phyloP scores from a whole-genome alignment of 2,797 vertebrate species.

The Remorina albescens region DNA sequence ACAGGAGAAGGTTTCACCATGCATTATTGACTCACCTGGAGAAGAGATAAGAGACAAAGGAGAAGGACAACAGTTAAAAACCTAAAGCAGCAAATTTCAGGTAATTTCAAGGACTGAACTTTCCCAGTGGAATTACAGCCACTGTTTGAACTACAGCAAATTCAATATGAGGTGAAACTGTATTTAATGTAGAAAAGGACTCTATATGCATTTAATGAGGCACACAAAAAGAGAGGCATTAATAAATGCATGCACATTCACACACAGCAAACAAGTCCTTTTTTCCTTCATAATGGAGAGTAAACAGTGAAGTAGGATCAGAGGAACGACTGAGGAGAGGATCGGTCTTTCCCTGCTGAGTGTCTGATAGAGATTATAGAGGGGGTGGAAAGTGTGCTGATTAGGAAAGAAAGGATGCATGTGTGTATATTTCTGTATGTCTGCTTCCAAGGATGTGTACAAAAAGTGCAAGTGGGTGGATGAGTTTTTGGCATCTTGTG shows the following conservation, averaged over 20 bases:
- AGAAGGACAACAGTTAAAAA: conserved; percentile 7
- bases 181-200: neutral
- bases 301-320: conserved; percentile 47
- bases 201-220: neutral
- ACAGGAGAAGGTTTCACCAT: conserved; percentile 31
- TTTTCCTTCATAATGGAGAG: conserved; percentile 25
- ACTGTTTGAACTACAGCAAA: neutral
- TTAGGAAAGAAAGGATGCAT: conserved; percentile 52
- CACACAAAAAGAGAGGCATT: conserved; percentile 1
- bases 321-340: conserved; percentile 32
- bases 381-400: conserved; percentile 56
- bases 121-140: neutral
- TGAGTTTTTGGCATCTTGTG: conserved; percentile 61
- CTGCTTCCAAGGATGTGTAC: conserved; percentile 44
- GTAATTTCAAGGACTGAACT: neutral
- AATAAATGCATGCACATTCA: conserved; percentile 23
- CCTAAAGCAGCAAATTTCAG: neutral
- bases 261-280: neutral
- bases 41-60: conserved; percentile 41
- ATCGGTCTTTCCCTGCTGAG: conserved; percentile 42
- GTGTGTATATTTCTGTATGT: conserved; percentile 50
- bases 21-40: conserved; percentile 66
- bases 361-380: conserved; percentile 62
- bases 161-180: neutral
- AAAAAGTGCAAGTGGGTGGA: conserved; percentile 56